phyloP scores from a whole-genome alignment of 2,888 invertebrate genomes.

The Omphaloscelis lunosa region DNA sequence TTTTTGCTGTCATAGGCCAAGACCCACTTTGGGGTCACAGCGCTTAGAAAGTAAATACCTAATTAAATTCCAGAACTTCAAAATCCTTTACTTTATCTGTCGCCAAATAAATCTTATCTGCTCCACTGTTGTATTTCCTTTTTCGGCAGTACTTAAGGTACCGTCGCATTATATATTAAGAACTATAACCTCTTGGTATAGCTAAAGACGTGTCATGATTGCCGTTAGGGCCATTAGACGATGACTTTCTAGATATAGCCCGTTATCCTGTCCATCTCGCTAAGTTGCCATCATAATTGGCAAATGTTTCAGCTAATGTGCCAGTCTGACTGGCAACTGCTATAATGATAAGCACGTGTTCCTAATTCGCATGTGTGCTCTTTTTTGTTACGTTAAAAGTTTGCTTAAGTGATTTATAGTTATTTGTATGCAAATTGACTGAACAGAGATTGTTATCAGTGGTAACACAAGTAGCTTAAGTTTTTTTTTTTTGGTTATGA shows the following conservation, averaged over 20 bases:
- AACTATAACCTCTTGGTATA: constrained; percentile 66
- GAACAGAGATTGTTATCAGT: constrained; percentile 34
- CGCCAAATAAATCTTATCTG: constrained; percentile 46
- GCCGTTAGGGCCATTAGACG: constrained; percentile 73
- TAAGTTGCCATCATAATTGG: constrained; percentile 72
- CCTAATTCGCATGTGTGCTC: constrained; percentile 12
- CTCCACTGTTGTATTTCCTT: constrained; percentile 42
- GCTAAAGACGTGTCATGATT: constrained; percentile 60
- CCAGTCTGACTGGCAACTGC: constrained; percentile 55
- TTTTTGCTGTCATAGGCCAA: constrained; percentile 29
- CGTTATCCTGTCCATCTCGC: constrained; percentile 75
- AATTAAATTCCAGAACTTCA: constrained; percentile 28
- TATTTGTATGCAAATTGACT: constrained; percentile 42
- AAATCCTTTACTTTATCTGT: constrained; percentile 1
- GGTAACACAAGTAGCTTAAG: constrained; percentile 30
- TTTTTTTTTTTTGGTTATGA: constrained; percentile 2
- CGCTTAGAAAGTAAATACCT: constrained; percentile 43
- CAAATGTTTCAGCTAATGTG: constrained; percentile 76
- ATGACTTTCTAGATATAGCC: constrained; percentile 79
- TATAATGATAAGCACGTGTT: constrained; percentile 59
- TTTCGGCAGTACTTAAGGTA: constrained; percentile 29
- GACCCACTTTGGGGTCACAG: constrained; percentile 34
- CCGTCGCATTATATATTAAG: constrained; percentile 62
- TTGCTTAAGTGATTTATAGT: constrained; percentile 48
- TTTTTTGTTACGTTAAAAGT: constrained; percentile 36